Base-by-base conservation (phyloP, 2,113 vertebrate genomes). In the Alces alces region DNA sequence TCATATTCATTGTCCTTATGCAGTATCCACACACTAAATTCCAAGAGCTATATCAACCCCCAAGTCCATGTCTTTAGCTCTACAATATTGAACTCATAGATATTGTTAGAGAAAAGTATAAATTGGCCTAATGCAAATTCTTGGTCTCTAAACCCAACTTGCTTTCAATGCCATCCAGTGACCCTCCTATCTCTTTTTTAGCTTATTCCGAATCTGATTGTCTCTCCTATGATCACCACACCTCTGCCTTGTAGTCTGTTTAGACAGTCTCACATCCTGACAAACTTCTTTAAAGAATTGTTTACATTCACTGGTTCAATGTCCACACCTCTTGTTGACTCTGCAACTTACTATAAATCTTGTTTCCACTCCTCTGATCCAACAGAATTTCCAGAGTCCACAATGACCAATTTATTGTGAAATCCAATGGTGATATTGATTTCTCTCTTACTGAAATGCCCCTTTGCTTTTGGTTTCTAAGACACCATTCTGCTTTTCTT, bases 71-170 rank as follows among this genome's bases (percentile, higher is more conserved):
- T 93, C n/a, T 60, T 21, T 91, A 8, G 10, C 50, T 19, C 7
- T 89, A 73, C n/a, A 91, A 47, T 91, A 54, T 2, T 79, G 55
- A 47, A 33, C 4, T 54, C 27, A 7, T 80, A 27, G 70, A 76
- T 61, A 45, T 60, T 94, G 36, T 84, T 73, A 21, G 30, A 94
- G 64, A 85, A 89, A 95, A 61, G 60, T 66, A 39, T 3, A 85
- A 78, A 58, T 66, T 93, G 43, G 8, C 33, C 2, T 84, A 78
- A 91, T 64, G 16, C 25, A 95, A 93, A 79, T 92, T 91, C 9
- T 89, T 93, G 36, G 12, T 89, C 33, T 88, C 16, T 96, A 89
- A 85, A 55, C 21, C 91, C 57, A 79, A 36, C 17, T 94, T 97
- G 9, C 19, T 80, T 95, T 92, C 57, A 89, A 12, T 70, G 36